phyloP scores from a whole-genome alignment of 1,140 invertebrate genomes.

The Nebria ingens region DNA sequence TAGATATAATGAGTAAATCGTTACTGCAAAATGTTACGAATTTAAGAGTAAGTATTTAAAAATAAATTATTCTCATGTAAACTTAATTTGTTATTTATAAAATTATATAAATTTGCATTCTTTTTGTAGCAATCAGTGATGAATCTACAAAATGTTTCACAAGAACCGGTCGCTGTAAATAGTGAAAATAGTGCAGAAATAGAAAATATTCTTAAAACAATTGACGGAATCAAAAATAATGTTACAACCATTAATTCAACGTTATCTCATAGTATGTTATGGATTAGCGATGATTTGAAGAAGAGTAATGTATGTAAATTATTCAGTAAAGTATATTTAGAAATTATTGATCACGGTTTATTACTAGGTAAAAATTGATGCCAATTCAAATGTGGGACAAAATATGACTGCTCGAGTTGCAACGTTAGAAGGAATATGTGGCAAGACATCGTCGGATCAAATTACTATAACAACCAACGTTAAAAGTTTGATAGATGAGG shows the following conservation, averaged over 20 bases:
- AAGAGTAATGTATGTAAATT: slow-evolving; percentile 6
- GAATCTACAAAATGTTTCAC: not conserved
- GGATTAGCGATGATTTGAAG: not conserved
- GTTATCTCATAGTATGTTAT: not conserved
- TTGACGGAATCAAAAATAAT: not conserved
- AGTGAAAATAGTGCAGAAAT: not conserved
- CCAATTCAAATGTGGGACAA: slow-evolving; percentile 3
- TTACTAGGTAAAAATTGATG: slow-evolving; percentile 1
- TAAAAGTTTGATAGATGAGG: not conserved
- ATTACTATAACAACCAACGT: not conserved
- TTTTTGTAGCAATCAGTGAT: slow-evolving; percentile 1
- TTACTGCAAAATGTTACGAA: slow-evolving; percentile 35
- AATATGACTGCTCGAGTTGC: slow-evolving; percentile 5
- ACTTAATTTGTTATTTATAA: not conserved
- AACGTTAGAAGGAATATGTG: slow-evolving; percentile 3
- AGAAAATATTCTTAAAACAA: not conserved
- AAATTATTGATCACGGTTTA: not conserved
- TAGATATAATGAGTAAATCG: slow-evolving; percentile 31
- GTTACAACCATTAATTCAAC: not conserved
- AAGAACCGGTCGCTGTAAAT: not conserved
- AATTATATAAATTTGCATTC: no score
- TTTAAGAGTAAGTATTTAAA: slow-evolving; percentile 31
- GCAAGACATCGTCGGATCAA: not conserved
- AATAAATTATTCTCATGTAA: not conserved
- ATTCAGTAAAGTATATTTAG: not conserved